phyloP scores from a whole-genome alignment of 1,140 invertebrate species.

The Ceratina calcarata region DNA sequence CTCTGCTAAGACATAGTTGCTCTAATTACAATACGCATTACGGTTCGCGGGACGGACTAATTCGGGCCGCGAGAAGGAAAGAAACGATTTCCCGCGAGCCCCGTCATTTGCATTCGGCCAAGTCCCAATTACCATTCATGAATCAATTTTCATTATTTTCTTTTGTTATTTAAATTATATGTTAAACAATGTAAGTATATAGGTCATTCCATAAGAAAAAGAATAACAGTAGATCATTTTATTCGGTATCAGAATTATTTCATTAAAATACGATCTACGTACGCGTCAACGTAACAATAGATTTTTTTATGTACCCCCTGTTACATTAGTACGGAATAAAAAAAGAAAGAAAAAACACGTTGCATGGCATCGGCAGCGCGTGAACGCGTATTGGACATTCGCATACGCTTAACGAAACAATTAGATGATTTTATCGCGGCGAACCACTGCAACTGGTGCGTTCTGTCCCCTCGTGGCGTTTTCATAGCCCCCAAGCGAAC shows the following conservation, averaged over 20 bases:
- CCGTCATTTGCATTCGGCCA: not conserved
- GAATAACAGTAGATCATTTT: too few relatives aligned
- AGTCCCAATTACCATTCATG: not conserved
- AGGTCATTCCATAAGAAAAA: too few relatives aligned
- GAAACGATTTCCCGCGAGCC: conserved; percentile 9
- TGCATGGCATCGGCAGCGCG: conserved; percentile 49
- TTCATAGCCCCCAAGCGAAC: conserved; percentile 72
- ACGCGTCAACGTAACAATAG: too few relatives aligned
- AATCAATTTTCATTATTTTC: too few relatives aligned
- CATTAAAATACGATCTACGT: too few relatives aligned
- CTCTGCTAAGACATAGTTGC: conserved; percentile 53
- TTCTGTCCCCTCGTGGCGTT: conserved; percentile 70
- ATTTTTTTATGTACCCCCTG: too few relatives aligned
- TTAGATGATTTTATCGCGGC: conserved; percentile 80
- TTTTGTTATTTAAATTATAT: too few relatives aligned
- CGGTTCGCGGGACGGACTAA: conserved; percentile 57
- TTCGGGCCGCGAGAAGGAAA: conserved; percentile 27
- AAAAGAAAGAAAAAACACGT: conserved; percentile 21
- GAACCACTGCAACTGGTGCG: conserved; percentile 63
- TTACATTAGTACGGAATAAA: too few relatives aligned
- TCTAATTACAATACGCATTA: conserved; percentile 59
- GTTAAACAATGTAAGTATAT: too few relatives aligned
- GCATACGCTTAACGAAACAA: conserved; percentile 80
- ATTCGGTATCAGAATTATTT: too few relatives aligned
- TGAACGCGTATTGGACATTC: conserved; percentile 72